Conservation (phyloP, 1,140 invertebrate species). For the Neodiprion pinetum region DNA sequence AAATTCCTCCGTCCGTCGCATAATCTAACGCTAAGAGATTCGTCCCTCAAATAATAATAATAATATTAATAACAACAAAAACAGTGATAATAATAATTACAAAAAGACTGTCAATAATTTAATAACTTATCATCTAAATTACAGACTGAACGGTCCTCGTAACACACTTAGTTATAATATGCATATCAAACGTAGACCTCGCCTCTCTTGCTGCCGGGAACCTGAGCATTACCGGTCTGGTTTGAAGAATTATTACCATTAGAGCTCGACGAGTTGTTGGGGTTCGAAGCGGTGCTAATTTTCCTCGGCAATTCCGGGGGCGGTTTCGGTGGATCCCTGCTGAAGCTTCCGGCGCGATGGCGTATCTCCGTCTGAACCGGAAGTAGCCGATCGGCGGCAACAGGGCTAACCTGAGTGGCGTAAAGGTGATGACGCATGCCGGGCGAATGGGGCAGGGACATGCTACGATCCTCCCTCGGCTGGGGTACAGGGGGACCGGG, state of each 20-base stretch:
- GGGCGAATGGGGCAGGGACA: constrained; percentile 55
- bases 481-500: constrained; percentile 43
- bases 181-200: constrained; percentile 61
- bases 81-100: no score
- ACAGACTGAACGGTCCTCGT: no score
- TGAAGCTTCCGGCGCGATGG: constrained; percentile 36
- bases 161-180: no score
- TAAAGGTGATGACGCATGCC: constrained; percentile 39
- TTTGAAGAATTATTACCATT: constrained; percentile 17
- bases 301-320: constrained; percentile 34
- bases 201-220: constrained; percentile 52
- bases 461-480: constrained; percentile 52
- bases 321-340: constrained; percentile 27
- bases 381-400: constrained; percentile 34
- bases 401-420: constrained; percentile 34
- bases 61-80: no score
- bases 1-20: no score
- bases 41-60: no score
- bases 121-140: no score
- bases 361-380: constrained; percentile 26
- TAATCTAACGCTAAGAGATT: no score
- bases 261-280: constrained; percentile 20
- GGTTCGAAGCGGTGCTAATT: constrained; percentile 44
- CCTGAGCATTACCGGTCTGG: constrained; percentile 14
- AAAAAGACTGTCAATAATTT: no score